These are phyloP conservation scores for Cryptoblepharus egeriae DNA, from an alignment of 2,797 vertebrate species.

Conservation along the genomic window DNA sequence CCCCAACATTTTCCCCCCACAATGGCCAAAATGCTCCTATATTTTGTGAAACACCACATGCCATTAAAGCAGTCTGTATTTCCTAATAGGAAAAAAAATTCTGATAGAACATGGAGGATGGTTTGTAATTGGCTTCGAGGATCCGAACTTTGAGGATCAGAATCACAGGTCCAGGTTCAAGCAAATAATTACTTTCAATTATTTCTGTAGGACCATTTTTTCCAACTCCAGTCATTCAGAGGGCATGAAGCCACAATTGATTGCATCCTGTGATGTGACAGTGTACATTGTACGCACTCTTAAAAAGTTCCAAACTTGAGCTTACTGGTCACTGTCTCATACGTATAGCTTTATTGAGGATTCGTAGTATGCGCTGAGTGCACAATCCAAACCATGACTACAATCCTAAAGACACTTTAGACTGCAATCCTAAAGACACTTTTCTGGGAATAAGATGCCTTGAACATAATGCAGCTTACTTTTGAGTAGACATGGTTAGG, in stretches of 20 bases:
- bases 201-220: slow-evolving; percentile 22
- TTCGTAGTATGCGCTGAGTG: background rate
- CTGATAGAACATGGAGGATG: background rate
- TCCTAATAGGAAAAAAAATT: background rate
- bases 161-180: background rate
- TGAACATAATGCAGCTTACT: too few relatives aligned
- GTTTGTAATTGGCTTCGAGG: background rate
- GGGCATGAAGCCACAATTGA: background rate
- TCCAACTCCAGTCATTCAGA: background rate
- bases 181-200: background rate
- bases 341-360: background rate
- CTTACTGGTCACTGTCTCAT: background rate
- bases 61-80: background rate
- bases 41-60: background rate
- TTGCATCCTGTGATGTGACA: slow-evolving; percentile 5
- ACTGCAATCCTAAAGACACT: too few relatives aligned
- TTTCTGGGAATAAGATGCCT: too few relatives aligned
- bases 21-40: background rate
- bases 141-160: background rate
- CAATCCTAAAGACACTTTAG: too few relatives aligned
- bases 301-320: background rate
- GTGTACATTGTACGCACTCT: background rate
- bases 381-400: too few relatives aligned
- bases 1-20: too few relatives aligned
- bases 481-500: too few relatives aligned